Evolutionary conservation across 2,888 invertebrate species (phyloP).

Genomic region (Orthosia cruda): DNA sequence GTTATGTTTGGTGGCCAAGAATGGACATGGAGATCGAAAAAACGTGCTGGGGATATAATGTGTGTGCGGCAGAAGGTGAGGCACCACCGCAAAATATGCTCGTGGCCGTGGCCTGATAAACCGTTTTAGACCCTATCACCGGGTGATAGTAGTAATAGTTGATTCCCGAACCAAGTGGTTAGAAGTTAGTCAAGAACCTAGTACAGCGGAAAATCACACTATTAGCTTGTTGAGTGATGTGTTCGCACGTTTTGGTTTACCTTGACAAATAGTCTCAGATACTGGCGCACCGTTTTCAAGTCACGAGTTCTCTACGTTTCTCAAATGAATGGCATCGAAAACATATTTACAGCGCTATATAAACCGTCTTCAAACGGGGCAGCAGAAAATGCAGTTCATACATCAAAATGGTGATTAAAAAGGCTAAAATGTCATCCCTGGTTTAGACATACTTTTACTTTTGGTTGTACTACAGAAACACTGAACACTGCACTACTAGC

Average conservation of each 20-base stretch:
- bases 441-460: slow-evolving; percentile 17
- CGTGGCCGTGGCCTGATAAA: neutral
- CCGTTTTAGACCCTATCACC: slow-evolving; percentile 33
- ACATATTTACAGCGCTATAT: too few relatives aligned
- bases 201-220: slow-evolving; percentile 4
- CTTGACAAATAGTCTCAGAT: neutral
- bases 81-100: slow-evolving; percentile 58
- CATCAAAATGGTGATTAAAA: slow-evolving; percentile 42
- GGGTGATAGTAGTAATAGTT: slow-evolving; percentile 44
- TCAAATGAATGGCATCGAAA: too few relatives aligned
- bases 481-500: neutral
- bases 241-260: slow-evolving; percentile 5
- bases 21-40: slow-evolving; percentile 53
- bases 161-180: slow-evolving; percentile 55
- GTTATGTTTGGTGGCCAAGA: slow-evolving; percentile 36
- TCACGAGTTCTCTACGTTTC: too few relatives aligned
- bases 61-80: slow-evolving; percentile 27
- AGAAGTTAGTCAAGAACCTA: slow-evolving; percentile 25
- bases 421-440: too few relatives aligned
- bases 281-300: neutral
- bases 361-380: too few relatives aligned
- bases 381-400: neutral
- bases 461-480: neutral
- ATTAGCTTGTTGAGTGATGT: slow-evolving; percentile 11
- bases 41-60: slow-evolving; percentile 21